These are phyloP conservation scores for Protobothrops mucrosquamatus DNA, from an alignment of 2,113 vertebrate genomes.

Conservation along the genomic window DNA sequence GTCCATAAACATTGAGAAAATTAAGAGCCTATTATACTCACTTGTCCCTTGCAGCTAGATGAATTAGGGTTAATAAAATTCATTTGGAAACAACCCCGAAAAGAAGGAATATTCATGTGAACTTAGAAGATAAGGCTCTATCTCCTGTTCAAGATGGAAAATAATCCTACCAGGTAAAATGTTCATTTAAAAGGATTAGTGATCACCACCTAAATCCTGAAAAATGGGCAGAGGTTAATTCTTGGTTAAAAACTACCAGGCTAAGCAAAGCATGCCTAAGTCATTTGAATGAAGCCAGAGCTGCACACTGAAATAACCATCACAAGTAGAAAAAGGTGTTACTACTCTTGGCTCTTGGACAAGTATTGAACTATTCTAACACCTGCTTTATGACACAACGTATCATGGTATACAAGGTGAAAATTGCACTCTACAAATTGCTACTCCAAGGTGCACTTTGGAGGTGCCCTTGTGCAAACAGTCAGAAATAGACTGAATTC, in stretches of 20 bases:
- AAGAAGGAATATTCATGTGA: background rate
- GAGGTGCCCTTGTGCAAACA: background rate
- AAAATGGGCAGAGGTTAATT: background rate
- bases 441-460: background rate
- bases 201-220: background rate
- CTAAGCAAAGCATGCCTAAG: background rate
- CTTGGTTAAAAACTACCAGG: background rate
- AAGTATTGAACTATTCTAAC: background rate
- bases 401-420: background rate
- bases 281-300: background rate
- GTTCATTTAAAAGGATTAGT: background rate
- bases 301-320: background rate
- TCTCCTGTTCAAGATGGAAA: background rate
- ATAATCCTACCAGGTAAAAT: background rate
- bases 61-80: constrained; percentile 13
- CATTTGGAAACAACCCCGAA: background rate
- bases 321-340: background rate
- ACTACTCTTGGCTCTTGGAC: background rate
- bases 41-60: constrained; percentile 32
- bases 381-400: background rate
- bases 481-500: background rate
- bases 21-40: constrained; percentile 18
- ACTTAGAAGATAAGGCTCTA: background rate
- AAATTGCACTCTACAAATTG: background rate
- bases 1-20: constrained; percentile 19